Percentiles rank a stretch among this genome's conserved stretches.
These are phyloP conservation scores for Drosophila neotestacea DNA, from an alignment of 2,888 invertebrate genomes.

Conservation along the genomic window DNA sequence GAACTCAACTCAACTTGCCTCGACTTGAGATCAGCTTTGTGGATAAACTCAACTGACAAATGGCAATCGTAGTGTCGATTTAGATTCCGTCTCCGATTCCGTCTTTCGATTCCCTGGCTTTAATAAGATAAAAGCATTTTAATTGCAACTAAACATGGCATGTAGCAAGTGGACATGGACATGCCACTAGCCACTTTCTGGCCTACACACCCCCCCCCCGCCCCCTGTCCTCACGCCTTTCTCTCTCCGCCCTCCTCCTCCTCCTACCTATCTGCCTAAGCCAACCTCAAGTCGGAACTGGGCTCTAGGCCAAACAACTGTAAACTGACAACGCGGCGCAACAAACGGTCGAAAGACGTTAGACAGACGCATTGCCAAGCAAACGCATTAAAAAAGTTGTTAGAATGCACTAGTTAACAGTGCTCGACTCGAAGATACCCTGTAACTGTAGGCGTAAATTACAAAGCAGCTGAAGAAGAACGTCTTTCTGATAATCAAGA, in stretches of 20 bases:
- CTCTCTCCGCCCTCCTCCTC: not conserved
- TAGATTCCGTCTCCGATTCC: constrained; percentile 15
- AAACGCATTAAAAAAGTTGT: constrained; percentile 11
- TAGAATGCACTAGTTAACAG: not conserved
- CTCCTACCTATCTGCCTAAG: not conserved
- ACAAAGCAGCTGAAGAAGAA: no score
- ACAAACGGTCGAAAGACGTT: constrained; percentile 30
- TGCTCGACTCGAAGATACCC: not conserved
- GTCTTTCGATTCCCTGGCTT: constrained; percentile 56
- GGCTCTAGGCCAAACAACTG: constrained; percentile 73
- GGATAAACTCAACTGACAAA: constrained; percentile 50
- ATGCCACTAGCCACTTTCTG: constrained; percentile 24
- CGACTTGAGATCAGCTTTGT: constrained; percentile 22
- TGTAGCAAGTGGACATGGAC: constrained; percentile 57
- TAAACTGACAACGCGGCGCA: constrained; percentile 53
- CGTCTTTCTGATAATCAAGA: no score
- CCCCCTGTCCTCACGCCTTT: no score
- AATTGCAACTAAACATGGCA: constrained; percentile 81
- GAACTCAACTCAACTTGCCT: not conserved
- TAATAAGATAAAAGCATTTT: constrained; percentile 81
- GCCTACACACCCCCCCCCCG: constrained; percentile 12
- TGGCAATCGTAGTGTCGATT: constrained; percentile 51
- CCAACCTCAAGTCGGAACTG: constrained; percentile 15
- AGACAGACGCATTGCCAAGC: constrained; percentile 22
- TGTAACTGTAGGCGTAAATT: no score